A percentile compares a stretch with the other conserved stretches of the same genome.
These are phyloP conservation scores for Bibio marci DNA, from an alignment of 2,888 invertebrate genomes.

Conservation along the genomic window DNA sequence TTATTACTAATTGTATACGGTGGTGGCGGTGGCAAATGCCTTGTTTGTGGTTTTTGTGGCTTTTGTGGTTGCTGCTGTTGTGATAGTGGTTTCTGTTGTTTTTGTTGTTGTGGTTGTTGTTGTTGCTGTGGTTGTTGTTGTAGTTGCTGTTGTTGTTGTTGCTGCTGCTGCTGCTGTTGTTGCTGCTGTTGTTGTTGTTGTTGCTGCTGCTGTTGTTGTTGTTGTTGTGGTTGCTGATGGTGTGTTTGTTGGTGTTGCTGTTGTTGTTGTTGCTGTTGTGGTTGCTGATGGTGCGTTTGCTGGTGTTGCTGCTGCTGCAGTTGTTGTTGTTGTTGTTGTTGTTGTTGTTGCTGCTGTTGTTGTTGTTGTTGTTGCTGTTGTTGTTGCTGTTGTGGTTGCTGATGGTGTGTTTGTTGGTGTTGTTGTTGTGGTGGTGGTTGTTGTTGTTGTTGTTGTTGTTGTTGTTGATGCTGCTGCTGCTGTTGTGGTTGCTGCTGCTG, in stretches of 20 bases:
- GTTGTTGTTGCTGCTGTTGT: slow-evolving; percentile 1
- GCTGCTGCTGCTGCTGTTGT: slow-evolving; percentile 13
- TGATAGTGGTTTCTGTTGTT: slow-evolving; percentile 7
- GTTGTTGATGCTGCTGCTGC: slow-evolving; percentile 29
- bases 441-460: slow-evolving; percentile 40
- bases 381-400: too few species aligned
- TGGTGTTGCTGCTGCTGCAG: slow-evolving; percentile 24
- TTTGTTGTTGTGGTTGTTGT: slow-evolving; percentile 5
- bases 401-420: too few species aligned
- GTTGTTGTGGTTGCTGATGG: too few species aligned
- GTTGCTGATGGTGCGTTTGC: slow-evolving; percentile 85
- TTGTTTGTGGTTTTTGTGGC: slow-evolving; percentile 48
- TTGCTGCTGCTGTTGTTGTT: slow-evolving; percentile 7
- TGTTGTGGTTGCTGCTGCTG: slow-evolving; percentile 7
- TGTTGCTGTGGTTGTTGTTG: slow-evolving; percentile 16
- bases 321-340: background rate
- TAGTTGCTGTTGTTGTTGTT: background rate
- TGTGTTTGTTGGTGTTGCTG: slow-evolving; percentile 27
- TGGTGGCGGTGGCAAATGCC: slow-evolving; percentile 44
- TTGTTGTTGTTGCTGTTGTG: slow-evolving; percentile 61
- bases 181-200: slow-evolving; percentile 19
- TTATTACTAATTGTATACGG: slow-evolving; percentile 38
- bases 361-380: background rate
- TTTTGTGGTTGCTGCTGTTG: slow-evolving; percentile 1
- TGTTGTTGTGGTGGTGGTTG: slow-evolving; percentile 52